phyloP scores from a whole-genome alignment of 2,113 vertebrate genomes.

The Theristicus caerulescens region DNA sequence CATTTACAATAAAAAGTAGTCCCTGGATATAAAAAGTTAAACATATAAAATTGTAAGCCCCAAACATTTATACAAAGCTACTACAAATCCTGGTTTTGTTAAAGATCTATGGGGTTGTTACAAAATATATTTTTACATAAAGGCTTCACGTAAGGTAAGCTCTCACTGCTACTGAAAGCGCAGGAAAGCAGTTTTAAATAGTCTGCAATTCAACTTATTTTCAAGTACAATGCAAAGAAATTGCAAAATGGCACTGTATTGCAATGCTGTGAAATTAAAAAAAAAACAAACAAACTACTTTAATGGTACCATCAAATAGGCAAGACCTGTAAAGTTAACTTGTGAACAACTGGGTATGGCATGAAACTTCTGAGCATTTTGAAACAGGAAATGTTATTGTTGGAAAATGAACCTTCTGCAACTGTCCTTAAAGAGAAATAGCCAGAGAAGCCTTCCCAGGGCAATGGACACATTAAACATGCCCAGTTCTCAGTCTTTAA shows the following conservation, averaged over 20 bases:
- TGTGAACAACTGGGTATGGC: neutral
- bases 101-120: constrained; percentile 72
- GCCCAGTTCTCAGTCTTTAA: neutral
- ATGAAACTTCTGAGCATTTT: neutral
- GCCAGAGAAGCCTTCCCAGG: neutral
- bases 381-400: neutral
- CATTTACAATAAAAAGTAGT: constrained; percentile 75
- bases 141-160: constrained; percentile 67
- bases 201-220: constrained; percentile 65
- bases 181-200: constrained; percentile 68
- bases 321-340: constrained; percentile 25
- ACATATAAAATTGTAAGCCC: constrained; percentile 72
- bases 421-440: neutral
- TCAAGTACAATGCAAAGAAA: constrained; percentile 75
- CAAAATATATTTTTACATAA: constrained; percentile 73
- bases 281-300: neutral
- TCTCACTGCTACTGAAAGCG: constrained; percentile 45
- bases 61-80: constrained; percentile 77
- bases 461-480: fast-evolving
- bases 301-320: constrained; percentile 56
- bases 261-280: constrained; percentile 19
- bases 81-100: constrained; percentile 72
- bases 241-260: constrained; percentile 60
- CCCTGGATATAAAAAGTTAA: constrained; percentile 75
- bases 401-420: neutral